These are phyloP conservation scores for Papilio machaon DNA, from an alignment of 1,140 invertebrate species.

Conservation along the genomic window DNA sequence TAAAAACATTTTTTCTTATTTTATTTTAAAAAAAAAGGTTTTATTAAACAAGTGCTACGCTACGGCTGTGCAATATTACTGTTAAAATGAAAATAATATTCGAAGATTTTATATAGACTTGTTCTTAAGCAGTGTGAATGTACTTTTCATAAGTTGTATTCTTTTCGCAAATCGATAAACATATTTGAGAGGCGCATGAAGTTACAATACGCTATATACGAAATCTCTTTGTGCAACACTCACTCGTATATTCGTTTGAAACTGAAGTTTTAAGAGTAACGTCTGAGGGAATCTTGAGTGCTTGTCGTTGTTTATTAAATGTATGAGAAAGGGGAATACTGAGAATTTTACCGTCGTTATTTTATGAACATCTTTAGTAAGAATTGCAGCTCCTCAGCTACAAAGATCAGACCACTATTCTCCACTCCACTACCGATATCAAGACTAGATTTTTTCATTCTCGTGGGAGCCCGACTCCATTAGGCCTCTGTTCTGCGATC, in stretches of 20 bases:
- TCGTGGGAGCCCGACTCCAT: no score
- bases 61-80: no score
- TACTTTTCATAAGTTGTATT: neutral
- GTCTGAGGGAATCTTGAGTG: slow-evolving; percentile 9
- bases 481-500: no score
- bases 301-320: neutral
- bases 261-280: slow-evolving; percentile 16
- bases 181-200: neutral
- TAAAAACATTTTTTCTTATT: no score
- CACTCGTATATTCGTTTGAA: slow-evolving; percentile 12
- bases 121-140: neutral
- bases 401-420: no score
- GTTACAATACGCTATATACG: slow-evolving; percentile 1
- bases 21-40: neutral
- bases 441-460: no score
- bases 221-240: slow-evolving; percentile 18
- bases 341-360: neutral
- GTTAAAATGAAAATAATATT: no score
- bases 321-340: neutral
- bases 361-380: neutral
- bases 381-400: neutral
- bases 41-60: no score
- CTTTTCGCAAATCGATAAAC: slow-evolving; percentile 17
- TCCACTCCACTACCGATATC: no score
- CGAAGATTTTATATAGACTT: neutral